These are phyloP conservation scores for Antennarius striatus DNA, from an alignment of 2,113 vertebrate genomes.

Conservation along the genomic window DNA sequence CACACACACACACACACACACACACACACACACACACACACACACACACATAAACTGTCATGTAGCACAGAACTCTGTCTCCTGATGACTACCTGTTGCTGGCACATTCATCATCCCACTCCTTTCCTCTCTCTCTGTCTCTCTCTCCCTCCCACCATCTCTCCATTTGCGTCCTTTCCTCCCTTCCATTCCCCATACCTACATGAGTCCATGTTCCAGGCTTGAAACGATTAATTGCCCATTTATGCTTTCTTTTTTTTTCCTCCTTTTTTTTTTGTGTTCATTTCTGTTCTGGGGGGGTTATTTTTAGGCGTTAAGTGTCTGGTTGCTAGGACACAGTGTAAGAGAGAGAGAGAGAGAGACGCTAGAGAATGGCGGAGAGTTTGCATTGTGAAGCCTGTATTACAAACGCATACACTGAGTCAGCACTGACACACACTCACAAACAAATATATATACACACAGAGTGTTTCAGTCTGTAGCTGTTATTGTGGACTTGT, in stretches of 20 bases:
- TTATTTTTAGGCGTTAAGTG: slow-evolving; percentile 85
- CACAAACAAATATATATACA: slow-evolving; percentile 51
- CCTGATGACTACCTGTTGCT: slow-evolving; percentile 81
- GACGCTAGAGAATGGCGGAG: slow-evolving; percentile 69
- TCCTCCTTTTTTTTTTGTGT: slow-evolving; percentile 83
- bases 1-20: neutral
- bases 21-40: slow-evolving; percentile 17
- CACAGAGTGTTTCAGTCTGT: slow-evolving; percentile 51
- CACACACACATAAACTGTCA: slow-evolving; percentile 7
- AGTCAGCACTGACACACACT: slow-evolving; percentile 80
- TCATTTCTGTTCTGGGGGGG: slow-evolving; percentile 78
- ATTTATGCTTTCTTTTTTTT: slow-evolving; percentile 83
- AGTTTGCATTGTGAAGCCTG: slow-evolving; percentile 83
- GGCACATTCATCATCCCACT: slow-evolving; percentile 56
- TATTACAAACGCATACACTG: slow-evolving; percentile 83
- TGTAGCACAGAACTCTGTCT: slow-evolving; percentile 62
- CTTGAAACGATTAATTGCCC: slow-evolving; percentile 81
- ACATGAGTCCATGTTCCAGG: slow-evolving; percentile 73
- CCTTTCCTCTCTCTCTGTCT: slow-evolving; percentile 32
- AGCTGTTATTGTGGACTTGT: slow-evolving; percentile 69
- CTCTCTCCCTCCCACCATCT: neutral
- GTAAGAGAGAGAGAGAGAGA: slow-evolving; percentile 57
- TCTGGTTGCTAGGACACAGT: slow-evolving; percentile 84
- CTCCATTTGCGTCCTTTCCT: slow-evolving; percentile 18
- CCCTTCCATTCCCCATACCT: slow-evolving; percentile 65